Evolutionary conservation across 2,113 vertebrate species (phyloP), one percentile per base, ranked within the genome.

Genomic region (Prochilodus magdalenae): DNA sequence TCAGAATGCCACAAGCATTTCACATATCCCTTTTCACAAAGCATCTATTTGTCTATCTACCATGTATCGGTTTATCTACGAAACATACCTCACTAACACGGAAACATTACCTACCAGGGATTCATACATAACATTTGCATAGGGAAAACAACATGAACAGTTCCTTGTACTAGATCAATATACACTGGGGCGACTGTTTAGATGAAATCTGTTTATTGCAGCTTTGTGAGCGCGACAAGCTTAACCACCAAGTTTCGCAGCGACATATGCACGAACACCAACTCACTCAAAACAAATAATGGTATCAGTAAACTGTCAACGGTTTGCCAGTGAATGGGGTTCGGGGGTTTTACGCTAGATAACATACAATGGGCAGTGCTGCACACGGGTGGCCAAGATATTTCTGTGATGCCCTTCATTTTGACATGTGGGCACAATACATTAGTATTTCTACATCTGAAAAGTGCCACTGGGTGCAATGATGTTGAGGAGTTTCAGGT

Each of bases 81-180:
- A 59, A 4, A 13, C 10, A 26, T 3, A 27, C 14, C 27, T 59
- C 11, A 15, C 33, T 57, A 59, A 78, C 20, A 53, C 44, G 55
- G 67, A 80, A 71, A n/a, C 55, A 62, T 15, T 18, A 69, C 2
- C 3, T 7, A 10, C 40, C 49, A 14, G 36, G 5, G 60, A 30
- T 4, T 65, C 49, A 49, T 49, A 14, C 15, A 55, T 18, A 14
- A 7, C 15, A 51, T 77, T 73, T 66, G 55, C 60, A 30, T 85
- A 73, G 47, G 75, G 40, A 66, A 81, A 84, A 67, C 33, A 44
- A 44, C 4, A 79, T 47, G 2, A 44, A 71, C 20, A 76, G 27
- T 77, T 84, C 73, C 78, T 65, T 20, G 15, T 77, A 15, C 13
- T 18, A 27, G 15, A 69, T 0, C 24, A n/a, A 16, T 63, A 22